These are phyloP conservation scores for Holothuria leucospilota DNA, from an alignment of 53 echinoderm and acorn worm genomes.

Conservation along the genomic window DNA sequence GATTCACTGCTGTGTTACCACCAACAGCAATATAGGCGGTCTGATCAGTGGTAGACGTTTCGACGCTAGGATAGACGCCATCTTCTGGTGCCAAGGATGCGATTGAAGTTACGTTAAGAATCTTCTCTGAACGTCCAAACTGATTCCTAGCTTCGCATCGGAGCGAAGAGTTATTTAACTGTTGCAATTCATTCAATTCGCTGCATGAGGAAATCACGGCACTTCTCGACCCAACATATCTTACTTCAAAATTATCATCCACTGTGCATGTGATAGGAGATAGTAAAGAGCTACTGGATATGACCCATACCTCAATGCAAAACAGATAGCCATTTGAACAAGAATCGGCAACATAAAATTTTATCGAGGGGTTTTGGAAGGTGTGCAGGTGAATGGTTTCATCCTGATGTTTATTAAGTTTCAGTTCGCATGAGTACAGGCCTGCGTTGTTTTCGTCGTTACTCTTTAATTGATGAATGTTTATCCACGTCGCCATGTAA, in stretches of 20 bases:
- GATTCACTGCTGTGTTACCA: too few relatives aligned
- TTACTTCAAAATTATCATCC: too few relatives aligned
- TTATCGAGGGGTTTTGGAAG: not conserved
- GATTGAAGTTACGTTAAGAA: too few relatives aligned
- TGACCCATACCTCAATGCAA: not conserved
- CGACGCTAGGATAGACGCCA: too few relatives aligned
- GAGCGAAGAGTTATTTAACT: not conserved
- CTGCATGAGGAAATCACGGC: too few relatives aligned
- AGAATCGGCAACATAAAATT: not conserved
- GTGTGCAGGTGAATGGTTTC: not conserved
- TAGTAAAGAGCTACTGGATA: not conserved
- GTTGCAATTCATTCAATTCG: too few relatives aligned
- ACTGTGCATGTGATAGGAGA: slow-evolving; percentile 4
- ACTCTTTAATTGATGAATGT: not conserved
- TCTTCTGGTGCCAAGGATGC: too few relatives aligned
- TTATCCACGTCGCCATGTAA: not conserved
- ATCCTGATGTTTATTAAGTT: not conserved
- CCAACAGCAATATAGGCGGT: too few relatives aligned
- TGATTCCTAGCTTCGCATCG: slow-evolving; percentile 11
- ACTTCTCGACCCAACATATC: too few relatives aligned
- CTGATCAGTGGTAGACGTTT: too few relatives aligned
- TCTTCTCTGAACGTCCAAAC: not conserved
- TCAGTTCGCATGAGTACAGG: not conserved
- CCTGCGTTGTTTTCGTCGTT: not conserved
- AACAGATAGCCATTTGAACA: not conserved